Percentiles rank a stretch among this genome's conserved stretches.
phyloP scores from a whole-genome alignment of 2,797 vertebrate genomes.

The Acipenser transmontanus region DNA sequence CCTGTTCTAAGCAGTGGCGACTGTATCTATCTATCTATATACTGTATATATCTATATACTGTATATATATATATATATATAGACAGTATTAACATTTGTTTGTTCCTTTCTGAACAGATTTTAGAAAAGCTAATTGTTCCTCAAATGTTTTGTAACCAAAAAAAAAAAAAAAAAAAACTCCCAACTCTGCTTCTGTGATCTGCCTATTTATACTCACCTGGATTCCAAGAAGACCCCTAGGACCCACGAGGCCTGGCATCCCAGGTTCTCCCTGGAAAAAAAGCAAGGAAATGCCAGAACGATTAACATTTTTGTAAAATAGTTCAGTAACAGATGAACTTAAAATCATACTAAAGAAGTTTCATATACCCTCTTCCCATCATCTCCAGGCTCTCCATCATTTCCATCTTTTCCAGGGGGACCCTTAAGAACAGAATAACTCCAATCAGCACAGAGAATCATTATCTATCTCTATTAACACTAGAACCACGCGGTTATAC shows the following conservation, averaged over 20 bases:
- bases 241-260: conserved; percentile 45
- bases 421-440: conserved; percentile 39
- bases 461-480: too few species aligned
- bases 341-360: conserved; percentile 5
- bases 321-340: conserved; percentile 21
- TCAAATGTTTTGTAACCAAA: too few species aligned
- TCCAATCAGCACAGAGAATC: too few species aligned
- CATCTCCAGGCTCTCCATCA: conserved; percentile 50
- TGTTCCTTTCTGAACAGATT: too few species aligned
- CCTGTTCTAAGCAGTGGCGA: too few species aligned
- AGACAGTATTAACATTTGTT: neutral
- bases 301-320: neutral
- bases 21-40: too few species aligned
- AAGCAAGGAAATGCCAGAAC: neutral
- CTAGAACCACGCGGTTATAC: too few species aligned
- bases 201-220: conserved; percentile 50
- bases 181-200: too few species aligned
- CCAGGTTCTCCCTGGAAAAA: conserved; percentile 57
- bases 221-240: conserved; percentile 66
- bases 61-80: too few species aligned
- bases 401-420: conserved; percentile 47
- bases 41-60: too few species aligned
- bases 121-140: too few species aligned
- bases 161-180: too few species aligned
- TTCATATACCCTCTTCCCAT: conserved; percentile 54